Percentiles rank a stretch among this genome's conserved stretches.
Evolutionary conservation across 2,797 vertebrate genomes (phyloP).

Genomic region (Protosalanx chinensis): DNA sequence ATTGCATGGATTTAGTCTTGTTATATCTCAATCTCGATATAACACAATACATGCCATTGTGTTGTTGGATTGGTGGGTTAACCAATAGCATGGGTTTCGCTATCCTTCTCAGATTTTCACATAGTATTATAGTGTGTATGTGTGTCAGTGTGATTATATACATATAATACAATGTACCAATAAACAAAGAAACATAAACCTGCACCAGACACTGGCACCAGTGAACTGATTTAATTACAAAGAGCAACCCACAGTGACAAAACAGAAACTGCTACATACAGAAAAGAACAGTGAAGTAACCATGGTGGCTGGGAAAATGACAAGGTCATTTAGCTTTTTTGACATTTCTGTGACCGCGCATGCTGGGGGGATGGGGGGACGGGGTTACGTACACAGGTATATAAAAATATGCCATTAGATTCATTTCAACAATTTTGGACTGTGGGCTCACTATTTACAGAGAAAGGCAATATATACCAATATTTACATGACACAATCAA

Average conservation of each 20-base stretch:
- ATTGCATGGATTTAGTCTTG: slow-evolving; percentile 35
- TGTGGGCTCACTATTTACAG: slow-evolving; percentile 80
- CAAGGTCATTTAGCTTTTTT: slow-evolving; percentile 37
- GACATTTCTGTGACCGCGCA: slow-evolving; percentile 53
- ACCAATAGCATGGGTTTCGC: too few species aligned
- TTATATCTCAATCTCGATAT: slow-evolving; percentile 17
- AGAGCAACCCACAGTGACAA: slow-evolving; percentile 80
- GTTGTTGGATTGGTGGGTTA: background rate
- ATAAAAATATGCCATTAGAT: slow-evolving; percentile 88
- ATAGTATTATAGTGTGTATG: too few species aligned
- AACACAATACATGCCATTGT: slow-evolving; percentile 44
- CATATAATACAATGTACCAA: background rate
- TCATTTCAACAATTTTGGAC: slow-evolving; percentile 81
- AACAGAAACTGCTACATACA: slow-evolving; percentile 71
- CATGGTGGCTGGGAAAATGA: slow-evolving; percentile 53
- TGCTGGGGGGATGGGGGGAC: slow-evolving; percentile 47
- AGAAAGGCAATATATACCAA: slow-evolving; percentile 75
- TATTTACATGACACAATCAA: slow-evolving; percentile 75
- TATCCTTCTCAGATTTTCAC: too few species aligned
- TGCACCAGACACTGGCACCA: slow-evolving; percentile 57
- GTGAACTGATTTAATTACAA: slow-evolving; percentile 85
- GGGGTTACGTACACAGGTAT: slow-evolving; percentile 74
- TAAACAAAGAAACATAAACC: slow-evolving; percentile 13
- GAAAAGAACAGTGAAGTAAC: slow-evolving; percentile 58
- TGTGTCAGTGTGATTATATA: too few species aligned